These are phyloP conservation scores for Erpornis zantholeuca DNA, from an alignment of 2,113 vertebrate genomes.

Conservation along the genomic window DNA sequence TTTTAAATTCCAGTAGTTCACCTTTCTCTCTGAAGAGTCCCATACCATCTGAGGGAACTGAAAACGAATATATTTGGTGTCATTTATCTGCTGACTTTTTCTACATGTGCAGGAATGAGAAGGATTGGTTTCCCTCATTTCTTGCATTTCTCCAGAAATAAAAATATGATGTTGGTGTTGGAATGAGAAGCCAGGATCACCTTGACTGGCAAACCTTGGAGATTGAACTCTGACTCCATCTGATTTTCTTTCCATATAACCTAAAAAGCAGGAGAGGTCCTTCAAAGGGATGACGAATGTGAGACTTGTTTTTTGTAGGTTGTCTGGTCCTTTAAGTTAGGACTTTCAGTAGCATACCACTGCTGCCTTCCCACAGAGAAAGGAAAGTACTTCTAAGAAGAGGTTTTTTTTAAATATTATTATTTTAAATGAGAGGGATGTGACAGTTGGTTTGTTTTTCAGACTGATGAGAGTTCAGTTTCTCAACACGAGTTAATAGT, in stretches of 20 bases:
- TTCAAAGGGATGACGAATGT: not conserved
- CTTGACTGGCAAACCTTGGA: not conserved
- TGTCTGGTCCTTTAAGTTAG: not conserved
- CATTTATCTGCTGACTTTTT: not conserved
- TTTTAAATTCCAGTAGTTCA: not conserved
- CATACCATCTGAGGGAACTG: not conserved
- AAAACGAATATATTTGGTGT: not conserved
- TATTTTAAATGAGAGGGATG: not conserved
- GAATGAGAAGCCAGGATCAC: not conserved
- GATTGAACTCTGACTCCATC: not conserved
- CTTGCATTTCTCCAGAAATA: not conserved
- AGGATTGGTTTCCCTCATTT: not conserved
- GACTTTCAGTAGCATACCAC: not conserved
- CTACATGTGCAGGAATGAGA: not conserved
- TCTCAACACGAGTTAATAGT: not conserved
- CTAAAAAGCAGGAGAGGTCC: not conserved
- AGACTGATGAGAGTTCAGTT: not conserved
- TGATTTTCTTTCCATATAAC: not conserved
- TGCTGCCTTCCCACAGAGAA: not conserved
- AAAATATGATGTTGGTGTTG: not conserved
- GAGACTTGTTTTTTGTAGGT: not conserved
- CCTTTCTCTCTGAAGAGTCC: not conserved
- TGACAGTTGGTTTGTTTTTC: not conserved
- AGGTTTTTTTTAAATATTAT: rapidly evolving
- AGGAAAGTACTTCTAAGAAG: not conserved